phyloP scores from a whole-genome alignment of 2,113 vertebrate genomes.

The Aspidoscelis tigris region DNA sequence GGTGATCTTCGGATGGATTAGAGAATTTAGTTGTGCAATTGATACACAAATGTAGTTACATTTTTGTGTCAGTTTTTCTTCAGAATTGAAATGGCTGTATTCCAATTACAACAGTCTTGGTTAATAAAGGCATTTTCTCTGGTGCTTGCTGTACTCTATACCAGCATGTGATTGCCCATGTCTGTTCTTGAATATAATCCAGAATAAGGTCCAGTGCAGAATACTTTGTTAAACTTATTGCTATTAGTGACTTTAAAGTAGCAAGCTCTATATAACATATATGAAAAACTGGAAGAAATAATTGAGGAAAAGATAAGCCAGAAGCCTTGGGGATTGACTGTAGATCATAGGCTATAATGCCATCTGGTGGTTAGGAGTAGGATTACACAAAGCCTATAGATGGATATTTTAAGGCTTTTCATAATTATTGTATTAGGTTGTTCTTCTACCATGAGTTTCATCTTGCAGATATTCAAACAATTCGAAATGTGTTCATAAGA shows the following conservation, averaged over 20 bases:
- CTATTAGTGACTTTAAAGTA: not conserved
- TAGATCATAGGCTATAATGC: not conserved
- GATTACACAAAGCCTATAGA: not conserved
- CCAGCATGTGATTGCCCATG: too few relatives aligned
- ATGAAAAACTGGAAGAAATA: not conserved
- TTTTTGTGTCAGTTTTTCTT: not conserved
- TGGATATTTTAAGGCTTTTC: not conserved
- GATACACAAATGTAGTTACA: not conserved
- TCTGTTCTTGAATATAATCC: too few relatives aligned
- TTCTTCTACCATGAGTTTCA: not conserved
- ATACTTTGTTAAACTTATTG: not conserved
- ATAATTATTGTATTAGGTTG: not conserved
- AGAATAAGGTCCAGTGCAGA: too few relatives aligned
- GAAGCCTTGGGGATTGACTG: not conserved
- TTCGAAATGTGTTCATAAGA: not conserved
- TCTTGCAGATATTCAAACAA: not conserved
- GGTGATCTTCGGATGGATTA: not conserved
- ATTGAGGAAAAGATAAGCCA: conserved; percentile 11
- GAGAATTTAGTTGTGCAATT: not conserved
- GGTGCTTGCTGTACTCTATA: too few relatives aligned
- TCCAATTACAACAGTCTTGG: too few relatives aligned
- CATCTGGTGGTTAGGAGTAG: conserved; percentile 43
- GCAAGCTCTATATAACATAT: not conserved
- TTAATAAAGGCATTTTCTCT: not conserved
- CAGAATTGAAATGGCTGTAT: not conserved